phyloP scores from a whole-genome alignment of 2,888 invertebrate genomes.

The Galeruca laticollis region DNA sequence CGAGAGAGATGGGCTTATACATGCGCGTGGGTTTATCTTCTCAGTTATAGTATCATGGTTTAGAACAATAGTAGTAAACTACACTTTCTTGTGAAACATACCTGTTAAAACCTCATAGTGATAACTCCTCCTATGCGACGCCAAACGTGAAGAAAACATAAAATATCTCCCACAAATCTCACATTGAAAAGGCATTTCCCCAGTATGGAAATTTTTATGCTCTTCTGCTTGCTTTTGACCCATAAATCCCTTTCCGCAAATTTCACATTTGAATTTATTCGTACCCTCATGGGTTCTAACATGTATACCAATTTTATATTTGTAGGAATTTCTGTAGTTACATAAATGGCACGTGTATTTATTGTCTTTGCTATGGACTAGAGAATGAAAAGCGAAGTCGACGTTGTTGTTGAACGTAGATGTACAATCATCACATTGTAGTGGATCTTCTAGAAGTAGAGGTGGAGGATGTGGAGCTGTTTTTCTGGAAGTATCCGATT shows the following conservation, averaged over 20 bases:
- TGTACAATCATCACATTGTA: slow-evolving; percentile 29
- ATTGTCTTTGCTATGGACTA: slow-evolving; percentile 31
- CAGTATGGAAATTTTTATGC: slow-evolving; percentile 66
- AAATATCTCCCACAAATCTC: slow-evolving; percentile 69
- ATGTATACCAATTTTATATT: slow-evolving; percentile 60
- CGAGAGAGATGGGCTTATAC: too few relatives aligned
- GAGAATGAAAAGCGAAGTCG: slow-evolving; percentile 38
- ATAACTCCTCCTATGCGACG: slow-evolving; percentile 64
- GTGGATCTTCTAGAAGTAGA: slow-evolving; percentile 28
- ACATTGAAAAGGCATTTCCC: slow-evolving; percentile 67
- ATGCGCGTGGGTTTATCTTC: too few relatives aligned
- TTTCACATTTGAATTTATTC: slow-evolving; percentile 64
- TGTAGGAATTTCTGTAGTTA: slow-evolving; percentile 22
- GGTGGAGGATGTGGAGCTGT: slow-evolving; percentile 17
- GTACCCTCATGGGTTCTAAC: slow-evolving; percentile 64
- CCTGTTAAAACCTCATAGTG: slow-evolving; percentile 64
- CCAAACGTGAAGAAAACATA: slow-evolving; percentile 66
- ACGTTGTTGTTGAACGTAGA: slow-evolving; percentile 32
- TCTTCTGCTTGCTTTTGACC: slow-evolving; percentile 67
- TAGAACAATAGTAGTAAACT: too few relatives aligned
- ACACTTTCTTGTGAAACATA: neutral
- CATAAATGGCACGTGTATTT: slow-evolving; percentile 43
- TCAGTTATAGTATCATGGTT: too few relatives aligned
- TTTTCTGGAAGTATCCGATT: neutral
- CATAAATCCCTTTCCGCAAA: slow-evolving; percentile 66